Evolutionary conservation across 2,797 vertebrate species (phyloP).

Genomic region (Uromys caudimaculatus): DNA sequence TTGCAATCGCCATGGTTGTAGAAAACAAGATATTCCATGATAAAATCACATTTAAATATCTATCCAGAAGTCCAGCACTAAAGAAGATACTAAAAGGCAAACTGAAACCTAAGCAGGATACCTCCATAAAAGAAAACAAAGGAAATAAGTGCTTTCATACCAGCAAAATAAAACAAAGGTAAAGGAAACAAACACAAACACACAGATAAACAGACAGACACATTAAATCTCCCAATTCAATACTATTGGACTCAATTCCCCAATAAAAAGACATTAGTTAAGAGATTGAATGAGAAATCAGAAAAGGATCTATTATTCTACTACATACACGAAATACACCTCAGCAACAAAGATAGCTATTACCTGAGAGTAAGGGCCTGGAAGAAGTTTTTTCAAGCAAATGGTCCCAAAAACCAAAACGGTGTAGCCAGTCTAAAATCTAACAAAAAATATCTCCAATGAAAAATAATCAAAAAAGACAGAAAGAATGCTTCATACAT

Average conservation of each 20-base stretch:
- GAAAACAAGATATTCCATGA: too few species aligned
- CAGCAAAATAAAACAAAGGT: too few species aligned
- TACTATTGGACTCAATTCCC: neutral
- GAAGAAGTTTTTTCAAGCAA: neutral
- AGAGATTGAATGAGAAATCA: neutral
- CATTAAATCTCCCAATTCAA: neutral
- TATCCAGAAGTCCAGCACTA: too few species aligned
- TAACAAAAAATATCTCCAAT: neutral
- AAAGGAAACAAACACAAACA: too few species aligned
- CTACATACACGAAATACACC: neutral
- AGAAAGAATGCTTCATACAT: neutral
- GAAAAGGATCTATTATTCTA: neutral
- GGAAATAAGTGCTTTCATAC: too few species aligned
- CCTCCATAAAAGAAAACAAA: too few species aligned
- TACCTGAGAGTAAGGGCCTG: neutral
- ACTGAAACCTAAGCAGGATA: too few species aligned
- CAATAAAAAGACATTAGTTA: neutral
- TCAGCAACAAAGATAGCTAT: neutral
- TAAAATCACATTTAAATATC: too few species aligned
- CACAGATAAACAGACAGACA: too few species aligned
- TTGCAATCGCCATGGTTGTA: neutral
- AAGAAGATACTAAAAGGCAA: too few species aligned
- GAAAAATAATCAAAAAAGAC: neutral
- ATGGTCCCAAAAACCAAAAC: neutral
- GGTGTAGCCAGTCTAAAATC: neutral